phyloP scores from a whole-genome alignment of 92 coral and sea anemone species.

The Meandrina meandrites region DNA sequence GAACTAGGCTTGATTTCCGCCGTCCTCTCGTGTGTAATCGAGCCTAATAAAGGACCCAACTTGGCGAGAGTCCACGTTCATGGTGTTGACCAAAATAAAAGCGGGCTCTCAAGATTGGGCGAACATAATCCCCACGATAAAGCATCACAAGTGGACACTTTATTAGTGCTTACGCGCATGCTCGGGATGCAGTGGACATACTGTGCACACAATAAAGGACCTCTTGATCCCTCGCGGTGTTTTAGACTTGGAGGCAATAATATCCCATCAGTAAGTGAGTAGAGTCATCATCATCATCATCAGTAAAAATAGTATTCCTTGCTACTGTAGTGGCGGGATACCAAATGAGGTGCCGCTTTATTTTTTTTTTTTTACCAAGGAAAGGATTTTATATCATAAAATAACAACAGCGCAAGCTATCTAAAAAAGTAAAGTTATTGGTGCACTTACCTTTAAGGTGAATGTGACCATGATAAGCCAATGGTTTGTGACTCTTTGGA shows the following conservation, averaged over 20 bases:
- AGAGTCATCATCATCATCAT: too few relatives aligned
- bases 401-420: neutral
- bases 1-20: too few relatives aligned
- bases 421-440: neutral
- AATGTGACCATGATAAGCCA: neutral
- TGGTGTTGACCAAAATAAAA: too few relatives aligned
- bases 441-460: conserved; percentile 16
- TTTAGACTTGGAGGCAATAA: neutral
- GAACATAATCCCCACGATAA: neutral
- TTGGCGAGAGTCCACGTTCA: too few relatives aligned
- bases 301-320: neutral
- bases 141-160: neutral
- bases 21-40: too few relatives aligned
- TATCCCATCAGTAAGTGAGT: too few relatives aligned
- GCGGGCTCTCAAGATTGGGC: too few relatives aligned
- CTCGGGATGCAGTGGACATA: neutral
- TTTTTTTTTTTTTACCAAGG: too few relatives aligned
- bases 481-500: neutral
- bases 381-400: too few relatives aligned
- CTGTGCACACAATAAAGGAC: neutral
- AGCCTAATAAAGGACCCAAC: too few relatives aligned
- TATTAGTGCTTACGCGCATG: neutral
- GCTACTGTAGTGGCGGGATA: neutral
- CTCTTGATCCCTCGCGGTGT: neutral
- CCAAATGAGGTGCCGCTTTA: neutral